phyloP scores from a whole-genome alignment of 1,140 invertebrate species.

The Dreissena polymorpha region DNA sequence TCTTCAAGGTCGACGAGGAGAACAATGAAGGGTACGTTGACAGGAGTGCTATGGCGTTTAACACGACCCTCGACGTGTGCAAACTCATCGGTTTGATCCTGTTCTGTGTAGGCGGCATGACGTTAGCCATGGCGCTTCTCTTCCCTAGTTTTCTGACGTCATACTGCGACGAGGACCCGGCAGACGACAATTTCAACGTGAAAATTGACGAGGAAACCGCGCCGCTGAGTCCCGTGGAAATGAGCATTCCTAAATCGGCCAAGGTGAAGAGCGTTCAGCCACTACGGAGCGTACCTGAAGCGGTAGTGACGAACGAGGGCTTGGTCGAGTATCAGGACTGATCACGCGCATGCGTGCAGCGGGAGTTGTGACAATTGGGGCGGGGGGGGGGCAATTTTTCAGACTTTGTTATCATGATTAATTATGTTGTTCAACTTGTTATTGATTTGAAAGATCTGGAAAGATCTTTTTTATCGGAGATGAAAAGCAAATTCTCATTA shows the following conservation, averaged over 20 bases:
- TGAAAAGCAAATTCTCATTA: background rate
- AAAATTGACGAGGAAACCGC: slow-evolving; percentile 60
- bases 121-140: slow-evolving; percentile 80
- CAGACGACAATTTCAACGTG: slow-evolving; percentile 58
- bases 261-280: slow-evolving; percentile 76
- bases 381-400: background rate
- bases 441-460: background rate
- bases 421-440: background rate
- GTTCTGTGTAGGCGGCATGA: slow-evolving; percentile 82
- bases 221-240: slow-evolving; percentile 71
- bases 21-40: slow-evolving; percentile 80
- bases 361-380: background rate
- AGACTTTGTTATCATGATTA: background rate
- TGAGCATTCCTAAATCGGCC: slow-evolving; percentile 72
- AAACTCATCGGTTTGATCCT: slow-evolving; percentile 81
- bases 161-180: slow-evolving; percentile 78
- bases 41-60: slow-evolving; percentile 79
- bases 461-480: background rate
- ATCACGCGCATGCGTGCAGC: background rate
- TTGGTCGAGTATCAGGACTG: slow-evolving; percentile 51
- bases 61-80: slow-evolving; percentile 81
- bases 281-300: slow-evolving; percentile 50
- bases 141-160: slow-evolving; percentile 80
- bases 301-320: slow-evolving; percentile 44
- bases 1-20: slow-evolving; percentile 78